Base-by-base conservation (phyloP, 1,140 invertebrate species). In the Rhagoletis zephyria region DNA sequence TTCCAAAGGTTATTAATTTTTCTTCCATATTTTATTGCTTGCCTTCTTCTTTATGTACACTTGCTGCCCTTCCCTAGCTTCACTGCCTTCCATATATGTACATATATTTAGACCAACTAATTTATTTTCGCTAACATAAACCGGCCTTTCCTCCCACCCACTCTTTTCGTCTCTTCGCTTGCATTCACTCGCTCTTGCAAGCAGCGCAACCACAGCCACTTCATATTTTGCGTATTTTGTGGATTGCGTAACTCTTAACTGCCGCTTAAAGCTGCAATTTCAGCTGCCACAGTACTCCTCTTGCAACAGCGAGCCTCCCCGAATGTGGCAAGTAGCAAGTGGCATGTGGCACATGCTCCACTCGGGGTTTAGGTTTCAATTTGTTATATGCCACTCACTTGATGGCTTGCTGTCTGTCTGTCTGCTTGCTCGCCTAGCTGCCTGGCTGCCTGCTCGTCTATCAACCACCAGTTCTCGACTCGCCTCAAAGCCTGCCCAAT, bases 351-450 rank as follows among this genome's bases (percentile, higher is more conserved):
- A 56, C 56, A 19, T 77, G 74, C 45, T n/a, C n/a, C 74, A 56
- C 74, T 19, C 48, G 74, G 10, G 74, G 74, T 77, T 77, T 77
- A 77, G 16, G 74, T 77, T 77, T 77, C 74, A 51, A 77, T 56
- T 77, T 77, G 74, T 77, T 77, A 77, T 77, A 77, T 77, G 74
- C 51, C 74, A 59, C 74, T 81, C 74, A 81, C 48, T 81, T 56
- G 74, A 81, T 81, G 48, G 74, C n/a, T 56, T 59, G 48, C 74
- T 81, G 74, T 51, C 74, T 81, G 61, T n/a, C 45, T n/a, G 6
- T 4, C 14, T 1, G 12, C 4, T 1, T n/a, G 16, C 45, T 6
- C 4, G 3, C 42, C 67, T 3, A 0, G 12, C 42, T 51, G 16
- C 48, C 74, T 56, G 19, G 6, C 7, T 81, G 48, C n/a, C 1